Conservation (phyloP, 2,888 invertebrate species). For the Oxycera nigricornis region DNA sequence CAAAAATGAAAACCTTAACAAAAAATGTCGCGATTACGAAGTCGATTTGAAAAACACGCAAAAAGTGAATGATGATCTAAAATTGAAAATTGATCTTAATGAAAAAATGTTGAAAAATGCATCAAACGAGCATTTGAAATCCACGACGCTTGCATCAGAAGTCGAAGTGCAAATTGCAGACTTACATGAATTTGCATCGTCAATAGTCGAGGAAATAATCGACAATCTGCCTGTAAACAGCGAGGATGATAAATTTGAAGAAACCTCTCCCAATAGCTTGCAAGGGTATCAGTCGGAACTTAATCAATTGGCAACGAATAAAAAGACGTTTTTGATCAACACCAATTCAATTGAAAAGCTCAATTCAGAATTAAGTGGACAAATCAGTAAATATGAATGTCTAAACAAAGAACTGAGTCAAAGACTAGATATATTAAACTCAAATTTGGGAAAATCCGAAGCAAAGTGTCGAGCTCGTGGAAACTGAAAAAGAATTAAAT, state of each 20-base stretch:
- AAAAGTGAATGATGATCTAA: not conserved
- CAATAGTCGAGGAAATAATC: not conserved
- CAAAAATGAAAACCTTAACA: constrained; percentile 64
- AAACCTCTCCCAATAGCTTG: no score
- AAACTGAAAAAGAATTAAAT: not conserved
- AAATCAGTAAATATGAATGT: constrained; percentile 9
- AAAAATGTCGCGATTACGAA: not conserved
- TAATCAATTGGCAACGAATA: no score
- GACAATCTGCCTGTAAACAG: not conserved
- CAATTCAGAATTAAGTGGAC: not conserved
- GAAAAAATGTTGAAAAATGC: not conserved
- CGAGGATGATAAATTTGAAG: not conserved
- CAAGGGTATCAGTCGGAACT: no score
- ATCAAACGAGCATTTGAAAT: not conserved
- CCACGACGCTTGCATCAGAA: not conserved
- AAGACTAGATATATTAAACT: not conserved
- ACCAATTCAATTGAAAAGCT: not conserved
- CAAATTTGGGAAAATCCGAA: not conserved
- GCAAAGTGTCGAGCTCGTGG: not conserved
- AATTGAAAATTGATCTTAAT: not conserved
- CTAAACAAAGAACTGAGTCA: not conserved
- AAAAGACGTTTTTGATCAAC: no score
- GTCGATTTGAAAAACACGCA: constrained; percentile 40
- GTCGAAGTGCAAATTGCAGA: not conserved
- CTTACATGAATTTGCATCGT: not conserved